Percentiles rank a stretch among this genome's conserved stretches.
These are phyloP conservation scores for Arnoldichthys spilopterus DNA, from an alignment of 2,797 vertebrate species.

Conservation along the genomic window DNA sequence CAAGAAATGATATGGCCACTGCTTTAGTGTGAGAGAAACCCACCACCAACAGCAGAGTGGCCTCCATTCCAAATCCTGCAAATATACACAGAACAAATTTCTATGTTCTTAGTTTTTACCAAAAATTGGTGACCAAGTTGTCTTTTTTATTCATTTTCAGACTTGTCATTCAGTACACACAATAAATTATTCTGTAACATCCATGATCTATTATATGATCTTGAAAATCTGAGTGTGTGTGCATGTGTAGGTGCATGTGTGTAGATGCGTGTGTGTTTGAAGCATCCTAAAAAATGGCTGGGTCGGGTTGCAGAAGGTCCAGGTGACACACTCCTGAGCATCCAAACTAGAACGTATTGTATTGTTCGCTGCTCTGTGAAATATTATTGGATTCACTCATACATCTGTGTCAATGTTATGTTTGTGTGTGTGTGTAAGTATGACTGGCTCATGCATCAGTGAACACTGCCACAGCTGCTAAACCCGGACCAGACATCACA, in stretches of 20 bases:
- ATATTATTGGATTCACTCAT: constrained; percentile 7
- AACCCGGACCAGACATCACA: constrained; percentile 30
- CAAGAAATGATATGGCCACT: constrained; percentile 88
- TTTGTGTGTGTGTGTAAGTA: constrained; percentile 16
- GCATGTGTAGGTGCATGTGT: not conserved
- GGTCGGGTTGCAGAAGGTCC: not conserved
- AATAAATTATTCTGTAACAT: not conserved
- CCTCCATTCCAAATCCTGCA: constrained; percentile 91
- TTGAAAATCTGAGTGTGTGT: too few species aligned
- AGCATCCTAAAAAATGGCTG: not conserved
- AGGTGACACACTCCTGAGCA: not conserved
- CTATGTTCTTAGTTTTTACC: too few species aligned
- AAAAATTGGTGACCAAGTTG: not conserved
- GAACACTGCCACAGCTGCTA: constrained; percentile 55
- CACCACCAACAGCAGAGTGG: constrained; percentile 89
- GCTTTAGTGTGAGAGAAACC: constrained; percentile 90
- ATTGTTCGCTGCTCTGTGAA: constrained; percentile 31
- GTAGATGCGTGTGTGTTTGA: not conserved
- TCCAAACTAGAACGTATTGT: not conserved
- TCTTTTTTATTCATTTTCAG: too few species aligned
- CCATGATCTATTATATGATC: too few species aligned
- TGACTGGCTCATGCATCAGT: constrained; percentile 43
- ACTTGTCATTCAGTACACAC: not conserved
- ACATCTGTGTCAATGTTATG: constrained; percentile 19
- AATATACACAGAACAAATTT: constrained; percentile 25